Base-by-base conservation (phyloP, 2,888 invertebrate genomes). In the Eristalis tenax region DNA sequence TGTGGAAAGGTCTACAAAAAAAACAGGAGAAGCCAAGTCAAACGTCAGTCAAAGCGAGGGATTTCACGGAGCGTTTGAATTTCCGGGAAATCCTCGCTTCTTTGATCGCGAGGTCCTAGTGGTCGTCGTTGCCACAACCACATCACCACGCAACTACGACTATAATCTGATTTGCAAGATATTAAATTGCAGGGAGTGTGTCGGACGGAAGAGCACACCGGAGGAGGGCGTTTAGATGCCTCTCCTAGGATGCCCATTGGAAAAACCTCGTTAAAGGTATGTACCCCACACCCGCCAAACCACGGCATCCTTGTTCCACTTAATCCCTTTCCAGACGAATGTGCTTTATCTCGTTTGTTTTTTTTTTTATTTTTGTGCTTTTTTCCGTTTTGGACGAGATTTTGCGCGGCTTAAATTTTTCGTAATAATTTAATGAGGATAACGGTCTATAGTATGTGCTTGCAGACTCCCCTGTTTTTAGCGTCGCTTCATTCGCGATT, bases 191-290 rank as follows among this genome's bases (percentile, higher is more conserved):
- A n/a, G n/a, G n/a, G 66, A 38, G 50, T n/a, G n/a, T 8, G 26
- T n/a, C 2, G 43, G n/a, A 18, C 18, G 2, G 18, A 18, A 18
- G 28, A 59, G 63, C 56, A 43, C 61, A 43, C 26, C 57, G 65
- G 40, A 50, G 35, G 32, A 18, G 63, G 77, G 64, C 57, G 73
- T 73, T 73, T 78, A 74, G 56, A 86, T 86, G 85, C 73, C 74
- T 77, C 74, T 70, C 77, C 82, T 82, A 82, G 82, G 73, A 86
- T 86, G 85, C 85, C 59, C 64, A 78, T 82, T 86, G 85, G 82
- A 78, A 77, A 50, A 70, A 56, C 50, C 70, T 65, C 65, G 73
- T 82, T 86, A 68, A 77, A 82, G 85, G 85, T 86, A 86, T 70
- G 85, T 82, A 86, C 50, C 4, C 43, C 50, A 2, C 1, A 1